Conservation (phyloP, 2,113 vertebrate genomes). For the Otis tarda region DNA sequence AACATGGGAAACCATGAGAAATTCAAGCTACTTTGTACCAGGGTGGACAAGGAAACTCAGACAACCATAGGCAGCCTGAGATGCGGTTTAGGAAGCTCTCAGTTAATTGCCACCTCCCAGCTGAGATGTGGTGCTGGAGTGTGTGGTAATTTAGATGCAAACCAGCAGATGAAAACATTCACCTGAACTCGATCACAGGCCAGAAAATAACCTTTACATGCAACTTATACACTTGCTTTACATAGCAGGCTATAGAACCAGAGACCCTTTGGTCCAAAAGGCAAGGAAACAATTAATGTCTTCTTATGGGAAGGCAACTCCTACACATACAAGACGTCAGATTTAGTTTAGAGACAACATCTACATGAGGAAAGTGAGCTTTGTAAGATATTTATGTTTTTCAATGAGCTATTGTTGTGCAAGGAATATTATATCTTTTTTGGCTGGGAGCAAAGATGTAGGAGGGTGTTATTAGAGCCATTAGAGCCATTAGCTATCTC, state of each 20-base stretch:
- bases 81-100: background rate
- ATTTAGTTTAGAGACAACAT: background rate
- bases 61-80: background rate
- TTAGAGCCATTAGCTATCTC: background rate
- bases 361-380: background rate
- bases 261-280: background rate
- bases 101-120: background rate
- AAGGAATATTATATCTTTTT: background rate
- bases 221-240: background rate
- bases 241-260: background rate
- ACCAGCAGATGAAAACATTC: background rate
- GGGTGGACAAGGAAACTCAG: background rate
- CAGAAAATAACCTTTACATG: background rate
- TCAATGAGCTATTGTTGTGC: background rate
- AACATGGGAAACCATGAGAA: background rate
- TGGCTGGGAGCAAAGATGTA: background rate
- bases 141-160: background rate
- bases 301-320: background rate
- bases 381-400: constrained; percentile 11
- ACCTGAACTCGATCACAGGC: background rate
- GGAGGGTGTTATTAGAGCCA: background rate
- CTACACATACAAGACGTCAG: background rate
- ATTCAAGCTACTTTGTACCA: background rate
- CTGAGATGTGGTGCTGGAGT: background rate
- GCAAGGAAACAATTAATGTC: background rate